These are phyloP conservation scores for Cladopsammia gracilis DNA, from an alignment of 64 coral and sea anemone genomes.

Conservation along the genomic window DNA sequence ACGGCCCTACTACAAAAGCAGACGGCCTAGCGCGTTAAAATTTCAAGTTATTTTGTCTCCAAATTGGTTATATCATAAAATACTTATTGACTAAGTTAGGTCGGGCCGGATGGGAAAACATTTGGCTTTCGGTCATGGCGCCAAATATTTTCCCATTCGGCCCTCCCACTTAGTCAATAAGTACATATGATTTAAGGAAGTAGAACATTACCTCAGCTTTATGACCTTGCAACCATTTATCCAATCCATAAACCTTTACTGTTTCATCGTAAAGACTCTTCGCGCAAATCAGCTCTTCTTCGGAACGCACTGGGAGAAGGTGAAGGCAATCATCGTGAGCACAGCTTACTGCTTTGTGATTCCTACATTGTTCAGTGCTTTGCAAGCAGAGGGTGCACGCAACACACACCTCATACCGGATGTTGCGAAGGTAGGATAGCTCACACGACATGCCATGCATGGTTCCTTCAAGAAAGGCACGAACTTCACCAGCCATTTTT, in stretches of 20 bases:
- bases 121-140: no score
- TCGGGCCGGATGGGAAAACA: no score
- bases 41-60: no score
- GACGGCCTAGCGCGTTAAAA: no score
- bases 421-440: slow-evolving; percentile 21
- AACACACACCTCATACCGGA: slow-evolving; percentile 55
- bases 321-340: slow-evolving; percentile 47
- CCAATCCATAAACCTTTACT: background rate
- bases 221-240: background rate
- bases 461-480: slow-evolving; percentile 41
- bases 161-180: no score
- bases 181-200: no score
- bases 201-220: background rate
- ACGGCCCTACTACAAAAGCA: no score
- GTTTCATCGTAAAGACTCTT: background rate
- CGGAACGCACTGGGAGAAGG: background rate
- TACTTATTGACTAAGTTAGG: no score
- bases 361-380: slow-evolving; percentile 2
- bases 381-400: slow-evolving; percentile 20
- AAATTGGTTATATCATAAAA: no score
- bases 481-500: slow-evolving; percentile 35
- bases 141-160: no score
- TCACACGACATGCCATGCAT: slow-evolving; percentile 28
- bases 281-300: background rate
- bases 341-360: slow-evolving; percentile 33